Conservation (phyloP, 2,113 vertebrate species). For the Hippocampus comes region DNA sequence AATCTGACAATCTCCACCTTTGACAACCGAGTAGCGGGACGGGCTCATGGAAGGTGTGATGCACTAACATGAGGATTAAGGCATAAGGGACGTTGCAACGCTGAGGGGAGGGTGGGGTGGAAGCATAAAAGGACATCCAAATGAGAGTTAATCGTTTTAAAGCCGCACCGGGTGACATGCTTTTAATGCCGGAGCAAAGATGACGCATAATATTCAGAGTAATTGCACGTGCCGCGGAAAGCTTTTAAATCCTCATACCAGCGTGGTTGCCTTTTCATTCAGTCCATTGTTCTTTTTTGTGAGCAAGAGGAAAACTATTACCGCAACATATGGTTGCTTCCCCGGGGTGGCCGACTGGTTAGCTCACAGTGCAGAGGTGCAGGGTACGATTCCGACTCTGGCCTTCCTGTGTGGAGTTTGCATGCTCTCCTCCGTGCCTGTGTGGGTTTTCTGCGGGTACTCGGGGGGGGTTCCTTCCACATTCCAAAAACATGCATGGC, state of each 20-base stretch:
- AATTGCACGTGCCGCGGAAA: slow-evolving; percentile 65
- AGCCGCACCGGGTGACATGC: slow-evolving; percentile 53
- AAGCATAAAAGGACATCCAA: slow-evolving; percentile 45
- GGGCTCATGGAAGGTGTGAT: slow-evolving; percentile 20
- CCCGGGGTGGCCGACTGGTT: too few relatives aligned
- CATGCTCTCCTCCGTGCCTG: too few relatives aligned
- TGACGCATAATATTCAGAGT: slow-evolving; percentile 65
- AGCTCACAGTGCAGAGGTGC: too few relatives aligned
- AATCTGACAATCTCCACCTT: slow-evolving; percentile 3
- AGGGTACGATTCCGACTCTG: too few relatives aligned
- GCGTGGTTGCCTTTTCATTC: slow-evolving; percentile 25
- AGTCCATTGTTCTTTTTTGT: slow-evolving; percentile 25
- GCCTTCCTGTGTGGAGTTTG: too few relatives aligned
- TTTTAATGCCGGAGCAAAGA: slow-evolving; percentile 46
- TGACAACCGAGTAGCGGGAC: neutral
- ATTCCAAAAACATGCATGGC: too few relatives aligned
- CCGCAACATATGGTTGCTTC: too few relatives aligned
- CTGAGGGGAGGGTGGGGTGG: slow-evolving; percentile 19
- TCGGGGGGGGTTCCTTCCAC: too few relatives aligned
- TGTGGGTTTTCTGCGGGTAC: too few relatives aligned
- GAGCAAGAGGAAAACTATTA: neutral
- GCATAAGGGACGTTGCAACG: slow-evolving; percentile 36
- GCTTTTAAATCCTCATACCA: slow-evolving; percentile 42
- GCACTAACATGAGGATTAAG: slow-evolving; percentile 52
- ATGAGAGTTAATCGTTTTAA: slow-evolving; percentile 67